Percentiles rank a stretch among this genome's conserved stretches.
Conservation (phyloP, 2,797 vertebrate species). For the Acanthornis magna region DNA sequence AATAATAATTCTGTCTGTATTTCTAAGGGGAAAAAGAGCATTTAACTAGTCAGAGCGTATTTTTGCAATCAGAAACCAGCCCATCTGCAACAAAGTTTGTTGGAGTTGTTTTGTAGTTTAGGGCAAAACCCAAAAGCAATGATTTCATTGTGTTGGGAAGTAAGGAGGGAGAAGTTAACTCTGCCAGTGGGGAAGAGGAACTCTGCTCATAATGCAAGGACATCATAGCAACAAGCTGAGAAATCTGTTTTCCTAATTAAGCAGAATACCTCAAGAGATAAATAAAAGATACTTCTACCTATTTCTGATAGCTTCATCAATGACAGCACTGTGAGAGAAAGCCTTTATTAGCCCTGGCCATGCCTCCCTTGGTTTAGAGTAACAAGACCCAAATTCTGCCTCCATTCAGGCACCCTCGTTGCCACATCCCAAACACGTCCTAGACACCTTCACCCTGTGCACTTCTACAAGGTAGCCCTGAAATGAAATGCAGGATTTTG, state of each 20-base stretch:
- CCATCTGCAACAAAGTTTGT: background rate
- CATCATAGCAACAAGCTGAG: background rate
- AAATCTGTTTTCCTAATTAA: background rate
- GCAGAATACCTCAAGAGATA: background rate
- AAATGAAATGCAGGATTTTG: background rate
- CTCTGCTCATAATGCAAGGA: background rate
- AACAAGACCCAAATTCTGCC: background rate
- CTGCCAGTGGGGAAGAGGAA: background rate
- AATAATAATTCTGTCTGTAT: background rate
- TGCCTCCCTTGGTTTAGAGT: background rate
- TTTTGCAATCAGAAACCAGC: background rate
- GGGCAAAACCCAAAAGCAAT: background rate
- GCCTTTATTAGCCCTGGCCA: background rate
- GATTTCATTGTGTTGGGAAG: background rate
- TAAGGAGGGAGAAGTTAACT: background rate
- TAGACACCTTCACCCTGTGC: background rate
- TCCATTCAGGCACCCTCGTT: background rate
- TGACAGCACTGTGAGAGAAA: background rate
- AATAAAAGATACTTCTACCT: background rate
- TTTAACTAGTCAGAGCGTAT: background rate
- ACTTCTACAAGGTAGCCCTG: background rate
- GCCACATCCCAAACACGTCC: rapidly evolving
- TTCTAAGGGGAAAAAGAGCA: background rate
- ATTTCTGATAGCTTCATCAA: background rate
- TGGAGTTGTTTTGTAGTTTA: background rate